Evolutionary conservation across 1,140 invertebrate species (phyloP).

Genomic region (Reticulitermes speratus): DNA sequence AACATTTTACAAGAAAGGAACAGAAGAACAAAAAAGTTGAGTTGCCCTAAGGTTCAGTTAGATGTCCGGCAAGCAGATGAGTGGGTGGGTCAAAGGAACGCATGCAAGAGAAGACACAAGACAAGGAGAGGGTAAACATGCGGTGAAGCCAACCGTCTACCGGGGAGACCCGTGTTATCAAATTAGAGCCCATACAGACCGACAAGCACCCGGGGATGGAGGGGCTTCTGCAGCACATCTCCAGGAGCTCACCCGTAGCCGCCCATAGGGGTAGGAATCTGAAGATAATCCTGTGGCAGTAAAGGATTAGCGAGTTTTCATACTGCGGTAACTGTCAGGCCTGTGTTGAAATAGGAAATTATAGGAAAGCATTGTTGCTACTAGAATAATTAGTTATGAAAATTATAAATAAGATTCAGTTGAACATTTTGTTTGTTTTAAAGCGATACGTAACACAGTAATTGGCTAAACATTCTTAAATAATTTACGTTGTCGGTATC

Average conservation of each 20-base stretch:
- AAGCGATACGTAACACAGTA: no score
- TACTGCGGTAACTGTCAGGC: no score
- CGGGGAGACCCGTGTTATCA: slow-evolving; percentile 7
- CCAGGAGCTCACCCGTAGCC: neutral
- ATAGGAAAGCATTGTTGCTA: no score
- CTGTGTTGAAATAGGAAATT: no score
- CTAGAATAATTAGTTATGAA: no score
- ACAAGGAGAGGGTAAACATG: slow-evolving; percentile 18
- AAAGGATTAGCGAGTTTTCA: no score
- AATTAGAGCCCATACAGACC: neutral
- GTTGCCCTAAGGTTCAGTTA: neutral
- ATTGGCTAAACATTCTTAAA: no score
- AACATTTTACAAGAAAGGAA: neutral
- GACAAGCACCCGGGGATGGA: neutral
- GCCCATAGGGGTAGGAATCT: neutral
- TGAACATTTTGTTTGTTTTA: no score
- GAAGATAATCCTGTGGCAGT: neutral
- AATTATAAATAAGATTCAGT: no score
- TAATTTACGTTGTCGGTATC: no score
- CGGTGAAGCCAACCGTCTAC: neutral
- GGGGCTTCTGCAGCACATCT: neutral
- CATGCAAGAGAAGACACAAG: neutral
- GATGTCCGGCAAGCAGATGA: slow-evolving; percentile 12
- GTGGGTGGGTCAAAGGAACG: neutral
- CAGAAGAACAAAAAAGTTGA: neutral